Evolutionary conservation across 2,113 vertebrate species (phyloP).

Genomic region (Myodes glareolus): DNA sequence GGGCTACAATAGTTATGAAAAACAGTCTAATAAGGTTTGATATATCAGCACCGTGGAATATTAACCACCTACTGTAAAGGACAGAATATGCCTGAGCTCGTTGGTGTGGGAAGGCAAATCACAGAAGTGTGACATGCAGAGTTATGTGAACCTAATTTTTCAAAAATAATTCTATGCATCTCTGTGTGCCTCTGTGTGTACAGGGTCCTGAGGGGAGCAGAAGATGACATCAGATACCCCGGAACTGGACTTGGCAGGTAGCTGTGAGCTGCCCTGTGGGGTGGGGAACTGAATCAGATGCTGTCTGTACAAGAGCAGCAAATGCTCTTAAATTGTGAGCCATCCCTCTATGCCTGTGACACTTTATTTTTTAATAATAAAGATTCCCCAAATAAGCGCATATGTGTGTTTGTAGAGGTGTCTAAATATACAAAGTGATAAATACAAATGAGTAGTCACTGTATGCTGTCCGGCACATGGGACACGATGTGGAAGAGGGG

Average conservation of each 20-base stretch:
- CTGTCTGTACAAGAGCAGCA: neutral
- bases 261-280: neutral
- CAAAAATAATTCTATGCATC: neutral
- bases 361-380: neutral
- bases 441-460: neutral
- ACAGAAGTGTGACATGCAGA: neutral
- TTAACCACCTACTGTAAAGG: conserved; percentile 27
- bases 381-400: neutral
- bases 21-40: neutral
- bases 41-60: neutral
- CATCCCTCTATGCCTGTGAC: neutral
- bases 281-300: neutral
- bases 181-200: neutral
- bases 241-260: neutral
- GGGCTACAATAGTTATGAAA: conserved; percentile 26
- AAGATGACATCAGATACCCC: neutral
- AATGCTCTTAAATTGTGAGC: neutral
- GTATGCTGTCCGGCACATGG: neutral
- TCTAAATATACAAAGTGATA: neutral
- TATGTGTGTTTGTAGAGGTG: neutral
- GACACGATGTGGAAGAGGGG: neutral
- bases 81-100: neutral
- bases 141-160: neutral
- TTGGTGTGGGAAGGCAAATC: neutral
- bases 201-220: neutral